A percentile compares a stretch with the other conserved stretches of the same genome.
Conservation (phyloP, 2,797 vertebrate genomes). For the Anomalospiza imberbis region DNA sequence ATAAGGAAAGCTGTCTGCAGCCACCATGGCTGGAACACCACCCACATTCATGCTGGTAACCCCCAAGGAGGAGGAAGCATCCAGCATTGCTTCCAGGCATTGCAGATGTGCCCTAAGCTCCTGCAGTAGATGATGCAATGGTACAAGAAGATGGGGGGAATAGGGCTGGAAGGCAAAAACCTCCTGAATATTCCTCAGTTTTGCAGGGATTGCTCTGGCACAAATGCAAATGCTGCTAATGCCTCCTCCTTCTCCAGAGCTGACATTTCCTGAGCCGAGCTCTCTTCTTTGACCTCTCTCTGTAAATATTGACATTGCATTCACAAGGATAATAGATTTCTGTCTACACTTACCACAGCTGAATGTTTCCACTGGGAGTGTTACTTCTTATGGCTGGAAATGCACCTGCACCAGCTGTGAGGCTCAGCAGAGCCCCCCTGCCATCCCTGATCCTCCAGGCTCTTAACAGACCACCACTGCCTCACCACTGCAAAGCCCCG, state of each 20-base stretch:
- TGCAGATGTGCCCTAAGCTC: not conserved
- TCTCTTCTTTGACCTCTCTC: conserved; percentile 77
- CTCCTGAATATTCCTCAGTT: conserved; percentile 47
- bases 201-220: conserved; percentile 29
- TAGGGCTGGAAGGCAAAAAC: not conserved
- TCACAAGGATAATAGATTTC: conserved; percentile 78
- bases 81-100: not conserved
- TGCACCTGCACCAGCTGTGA: conserved; percentile 75
- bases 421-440: conserved; percentile 39
- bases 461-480: conserved; percentile 59
- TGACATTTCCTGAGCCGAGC: conserved; percentile 78
- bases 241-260: conserved; percentile 45
- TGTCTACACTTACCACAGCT: conserved; percentile 72
- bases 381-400: conserved; percentile 73
- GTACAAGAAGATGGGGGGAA: not conserved
- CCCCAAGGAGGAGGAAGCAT: not conserved
- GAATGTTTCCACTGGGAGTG: conserved; percentile 72
- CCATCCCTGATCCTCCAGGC: conserved; percentile 53
- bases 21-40: not conserved
- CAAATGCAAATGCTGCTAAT: conserved; percentile 64
- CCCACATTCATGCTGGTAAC: not conserved
- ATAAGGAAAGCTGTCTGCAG: not conserved
- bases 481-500: not conserved
- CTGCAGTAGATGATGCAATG: fast-evolving
- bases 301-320: conserved; percentile 79